phyloP scores from a whole-genome alignment of 2,113 vertebrate genomes.

The Miniopterus natalensis region DNA sequence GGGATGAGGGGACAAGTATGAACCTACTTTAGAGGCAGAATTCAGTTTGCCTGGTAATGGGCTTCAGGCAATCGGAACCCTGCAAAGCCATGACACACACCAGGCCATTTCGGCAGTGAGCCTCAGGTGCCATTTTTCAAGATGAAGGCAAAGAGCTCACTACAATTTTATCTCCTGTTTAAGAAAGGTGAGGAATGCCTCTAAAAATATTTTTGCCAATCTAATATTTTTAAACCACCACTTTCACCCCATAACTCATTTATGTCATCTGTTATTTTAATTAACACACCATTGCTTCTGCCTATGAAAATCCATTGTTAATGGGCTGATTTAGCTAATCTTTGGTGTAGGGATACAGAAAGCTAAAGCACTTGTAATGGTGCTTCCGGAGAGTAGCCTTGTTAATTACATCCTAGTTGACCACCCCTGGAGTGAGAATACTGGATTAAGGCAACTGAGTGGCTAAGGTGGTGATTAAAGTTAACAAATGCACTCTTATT shows the following conservation, averaged over 20 bases:
- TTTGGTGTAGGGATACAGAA: conserved; percentile 57
- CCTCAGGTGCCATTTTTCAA: background rate
- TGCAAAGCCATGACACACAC: background rate
- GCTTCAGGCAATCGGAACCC: background rate
- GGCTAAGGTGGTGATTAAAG: conserved; percentile 55
- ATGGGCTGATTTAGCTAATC: conserved; percentile 68
- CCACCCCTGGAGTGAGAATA: conserved; percentile 35
- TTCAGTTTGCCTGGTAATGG: conserved; percentile 3
- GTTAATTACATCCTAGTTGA: conserved; percentile 64
- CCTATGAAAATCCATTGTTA: conserved; percentile 50
- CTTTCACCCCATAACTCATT: conserved; percentile 47
- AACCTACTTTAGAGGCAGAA: conserved; percentile 5
- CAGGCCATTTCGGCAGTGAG: background rate
- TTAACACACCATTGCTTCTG: conserved; percentile 40
- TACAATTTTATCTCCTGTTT: background rate
- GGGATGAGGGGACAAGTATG: background rate
- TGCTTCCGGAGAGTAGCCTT: conserved; percentile 44
- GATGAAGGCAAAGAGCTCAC: background rate
- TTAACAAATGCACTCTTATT: conserved; percentile 12
- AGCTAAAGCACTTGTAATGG: conserved; percentile 8
- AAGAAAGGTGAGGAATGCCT: background rate
- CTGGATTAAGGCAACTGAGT: conserved; percentile 33
- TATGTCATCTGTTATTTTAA: conserved; percentile 52
- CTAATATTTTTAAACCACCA: conserved; percentile 38
- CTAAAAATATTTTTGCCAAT: conserved; percentile 41